Evolutionary conservation across 2,888 invertebrate genomes (phyloP), one percentile per base, ranked within the genome.

Genomic region (Hydropsyche betteni): DNA sequence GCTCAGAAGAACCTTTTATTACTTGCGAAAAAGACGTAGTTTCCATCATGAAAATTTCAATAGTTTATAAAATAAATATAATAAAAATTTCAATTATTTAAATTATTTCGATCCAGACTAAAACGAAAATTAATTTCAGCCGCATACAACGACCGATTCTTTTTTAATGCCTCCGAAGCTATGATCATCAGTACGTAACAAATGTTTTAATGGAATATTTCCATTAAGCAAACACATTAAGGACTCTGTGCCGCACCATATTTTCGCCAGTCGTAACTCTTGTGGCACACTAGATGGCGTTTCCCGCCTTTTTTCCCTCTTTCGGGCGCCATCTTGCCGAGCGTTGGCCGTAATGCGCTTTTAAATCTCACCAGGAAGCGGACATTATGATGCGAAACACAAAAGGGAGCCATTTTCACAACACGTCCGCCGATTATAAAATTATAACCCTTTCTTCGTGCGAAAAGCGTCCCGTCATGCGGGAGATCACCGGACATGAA

Each of bases 191-290:
- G 82, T 81, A 84, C 85, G 85, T 86, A 84, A 84, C 85, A 85
- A 85, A 86, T 85, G 85, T 85, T 86, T 86, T 87, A 87, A 87
- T 86, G 86, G 84, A 83, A 79, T 82, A 74, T 71, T 72, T 78
- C 84, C 86, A 86, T 87, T 87, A 87, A 84, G 85, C 86, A 85
- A 86, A 85, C 86, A 83, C 87, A 86, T 87, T 87, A 86, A 85
- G 86, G 85, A 71, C 71, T 69, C 74, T 24, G 24, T 24, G 52
- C 12, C 33, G 58, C 24, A 83, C 68, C 64, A 44, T 44, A 64
- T 38, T 68, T 72, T 69, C 82, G 84, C 83, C 84, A 81, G 85
- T 85, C 55, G 72, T 72, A 72, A 72, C 61, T 72, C 61, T 50
- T 58, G n/a, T 10, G 44, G 7, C 52, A 12, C 33, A 34, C 52